Percentiles rank a stretch among this genome's conserved stretches.
phyloP scores from a whole-genome alignment of 2,797 vertebrate genomes.

The Xenopus petersii region DNA sequence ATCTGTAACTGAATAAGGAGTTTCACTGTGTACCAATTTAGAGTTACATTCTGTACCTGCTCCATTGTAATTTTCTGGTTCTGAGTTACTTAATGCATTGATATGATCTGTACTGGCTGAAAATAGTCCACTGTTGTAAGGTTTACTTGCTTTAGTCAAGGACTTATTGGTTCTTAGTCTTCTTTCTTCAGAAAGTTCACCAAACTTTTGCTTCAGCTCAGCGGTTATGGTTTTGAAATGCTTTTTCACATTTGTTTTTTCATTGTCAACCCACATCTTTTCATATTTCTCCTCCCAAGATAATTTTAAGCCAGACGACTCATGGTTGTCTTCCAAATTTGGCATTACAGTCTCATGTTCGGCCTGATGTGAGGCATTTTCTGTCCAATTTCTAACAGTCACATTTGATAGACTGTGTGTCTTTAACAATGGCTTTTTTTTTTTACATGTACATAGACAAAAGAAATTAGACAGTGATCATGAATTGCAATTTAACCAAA shows the following conservation, averaged over 20 bases:
- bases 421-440: conserved; percentile 74
- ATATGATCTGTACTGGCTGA: neutral
- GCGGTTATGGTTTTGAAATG: conserved; percentile 75
- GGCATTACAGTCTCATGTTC: conserved; percentile 42
- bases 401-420: conserved; percentile 53
- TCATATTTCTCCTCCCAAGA: conserved; percentile 77
- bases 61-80: conserved; percentile 35
- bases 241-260: conserved; percentile 77
- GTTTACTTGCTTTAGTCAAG: neutral
- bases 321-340: conserved; percentile 36
- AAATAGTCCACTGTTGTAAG: neutral
- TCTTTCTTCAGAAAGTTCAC: conserved; percentile 60
- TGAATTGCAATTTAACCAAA: conserved; percentile 40
- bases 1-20: no score
- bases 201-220: conserved; percentile 81
- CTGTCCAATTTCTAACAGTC: conserved; percentile 51
- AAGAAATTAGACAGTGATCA: conserved; percentile 62
- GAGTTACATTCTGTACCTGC: no score
- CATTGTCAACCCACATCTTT: conserved; percentile 81
- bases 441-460: conserved; percentile 65
- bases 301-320: conserved; percentile 33
- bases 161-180: conserved; percentile 28
- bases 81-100: conserved; percentile 11
- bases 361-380: conserved; percentile 50
- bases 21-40: no score